These are phyloP conservation scores for Ischnus inquisitorius DNA, from an alignment of 2,888 invertebrate species.

Conservation along the genomic window DNA sequence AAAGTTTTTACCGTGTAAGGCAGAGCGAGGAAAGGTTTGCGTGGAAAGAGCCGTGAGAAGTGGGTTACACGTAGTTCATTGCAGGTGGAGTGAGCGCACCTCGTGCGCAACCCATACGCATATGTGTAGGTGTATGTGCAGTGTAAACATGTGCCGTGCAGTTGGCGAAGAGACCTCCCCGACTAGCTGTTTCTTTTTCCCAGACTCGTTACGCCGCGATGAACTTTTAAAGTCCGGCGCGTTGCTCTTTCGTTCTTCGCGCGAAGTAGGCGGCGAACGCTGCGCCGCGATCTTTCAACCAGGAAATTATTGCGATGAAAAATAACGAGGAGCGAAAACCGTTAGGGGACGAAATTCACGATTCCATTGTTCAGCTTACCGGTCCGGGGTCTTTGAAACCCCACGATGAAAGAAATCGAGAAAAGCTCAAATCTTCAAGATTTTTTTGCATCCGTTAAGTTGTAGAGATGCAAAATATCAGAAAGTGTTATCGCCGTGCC, in stretches of 20 bases:
- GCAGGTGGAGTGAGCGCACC: conserved; percentile 56
- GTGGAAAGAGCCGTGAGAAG: conserved; percentile 75
- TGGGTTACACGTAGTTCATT: conserved; percentile 76
- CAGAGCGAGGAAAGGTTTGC: conserved; percentile 63
- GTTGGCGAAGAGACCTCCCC: conserved; percentile 63
- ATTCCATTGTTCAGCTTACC: too few relatives aligned
- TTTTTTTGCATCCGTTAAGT: too few relatives aligned
- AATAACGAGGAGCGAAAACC: not conserved
- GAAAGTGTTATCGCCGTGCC: too few relatives aligned
- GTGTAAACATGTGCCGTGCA: conserved; percentile 41
- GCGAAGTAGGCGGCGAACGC: conserved; percentile 2
- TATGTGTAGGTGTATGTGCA: not conserved
- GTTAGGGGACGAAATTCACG: not conserved
- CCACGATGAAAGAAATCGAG: too few relatives aligned
- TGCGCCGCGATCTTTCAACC: not conserved
- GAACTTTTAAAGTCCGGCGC: conserved; percentile 53
- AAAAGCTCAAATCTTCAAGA: too few relatives aligned
- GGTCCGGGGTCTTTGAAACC: too few relatives aligned
- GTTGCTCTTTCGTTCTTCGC: conserved; percentile 30
- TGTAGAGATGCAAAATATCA: too few relatives aligned
- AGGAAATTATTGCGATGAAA: not conserved
- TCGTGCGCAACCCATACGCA: conserved; percentile 43
- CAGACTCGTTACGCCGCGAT: conserved; percentile 55
- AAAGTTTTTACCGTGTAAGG: conserved; percentile 42
- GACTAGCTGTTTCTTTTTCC: conserved; percentile 21